Base-by-base conservation (phyloP, 1,140 invertebrate species). In the Coenobita brevimanus region DNA sequence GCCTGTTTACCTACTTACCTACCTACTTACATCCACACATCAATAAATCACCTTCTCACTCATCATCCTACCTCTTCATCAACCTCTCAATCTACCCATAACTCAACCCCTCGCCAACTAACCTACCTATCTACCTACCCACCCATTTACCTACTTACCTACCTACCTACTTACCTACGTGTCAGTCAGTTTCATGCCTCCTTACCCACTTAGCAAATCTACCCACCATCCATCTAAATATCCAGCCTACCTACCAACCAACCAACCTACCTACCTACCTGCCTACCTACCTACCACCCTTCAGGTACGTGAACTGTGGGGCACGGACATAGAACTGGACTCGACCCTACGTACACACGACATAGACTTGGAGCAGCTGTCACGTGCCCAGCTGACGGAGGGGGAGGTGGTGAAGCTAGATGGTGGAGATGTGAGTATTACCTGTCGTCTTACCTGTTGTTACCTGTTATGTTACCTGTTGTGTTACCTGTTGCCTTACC, bases 291-390 rank as follows among this genome's bases (percentile, higher is more conserved):
- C 57, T 33, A 8, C 46, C 21, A 2, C 8, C 43, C 33, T 21
- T 2, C 67, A 89, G 88, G 88, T 67, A n/a, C 46, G 54, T 21
- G 0, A 83, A 71, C 21, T 89, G 8, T 89, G 88, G 88, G 88
- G 88, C 0, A 81, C 64, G 36, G 80, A 89, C 80, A 82, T 89
- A 27, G 81, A 89, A 33, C 75, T 89, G n/a, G 88, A 89, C 71
- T 17, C 33, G 0, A 85, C 75, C 3, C 43, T 89, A 4, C 36
- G 88, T 6, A 60, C 71, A 10, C 27, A 57, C 3, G 80, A 82
- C 17, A 6, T 71, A 38, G 78, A 89, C 71, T 21, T 89, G 36
- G 83, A 89, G 60, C n/a, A 69, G 17, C 24, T 80, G 30, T 67
- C 84, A 8, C 24, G 30, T 21, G 41, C 38, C 30, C 41, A 57